Evolutionary conservation across 2,797 vertebrate genomes (phyloP), one percentile per base, ranked within the genome.

Genomic region (Silurus lanzhouensis): DNA sequence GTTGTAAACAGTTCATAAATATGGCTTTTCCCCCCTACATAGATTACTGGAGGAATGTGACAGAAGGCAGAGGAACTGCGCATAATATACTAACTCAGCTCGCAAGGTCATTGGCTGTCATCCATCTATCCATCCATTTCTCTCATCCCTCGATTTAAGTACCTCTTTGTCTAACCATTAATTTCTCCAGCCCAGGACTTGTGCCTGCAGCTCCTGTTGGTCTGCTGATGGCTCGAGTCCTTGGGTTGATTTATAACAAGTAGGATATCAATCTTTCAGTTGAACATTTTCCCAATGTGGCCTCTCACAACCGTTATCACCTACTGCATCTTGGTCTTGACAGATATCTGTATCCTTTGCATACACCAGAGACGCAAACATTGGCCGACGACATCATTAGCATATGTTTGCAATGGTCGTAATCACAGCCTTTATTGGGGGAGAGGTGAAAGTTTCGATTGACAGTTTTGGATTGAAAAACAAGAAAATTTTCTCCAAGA

Each of bases 181-280:
- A 81, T 67, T 87, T 81, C 60, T 68, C 58, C 20, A 88, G 44
- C 57, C 10, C 38, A 68, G 80, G 81, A 78, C 61, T 55, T 13
- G 44, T 17, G 78, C 77, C 90, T 74, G 86, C 85, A 90, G 90
- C 55, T 77, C 67, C 55, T 88, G 82, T 70, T 85, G 81, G 77
- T 82, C 46, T 55, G 52, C 46, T 58, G 58, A 52, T 68, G 63
- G 81, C 91, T 81, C 57, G n/a, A 70, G 92, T 92, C 93, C 93
- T 83, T 88, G 86, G 85, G 78, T 87, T 90, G 91, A 93, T 89
- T 92, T 92, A 92, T 87, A 89, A 88, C 83, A 88, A 90, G 82
- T 71, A 60, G 27, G 20, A 70, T 74, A 77, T 46, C 10, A 60
- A 68, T 83, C 82, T 52, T 64, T 83, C 61, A 63, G 58, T n/a